These are phyloP conservation scores for Sus scrofa DNA, from an alignment of 2,113 vertebrate species.

Conservation along the genomic window T2T-Sscrofa CM000822.6:10285001-10285500, in stretches of 20 bases:
- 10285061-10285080: neutral
- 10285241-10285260: neutral
- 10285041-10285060: neutral
- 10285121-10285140: neutral
- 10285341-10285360: neutral
- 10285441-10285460: neutral
- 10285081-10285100: neutral
- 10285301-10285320: neutral
- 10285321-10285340: neutral
- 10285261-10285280: too few relatives aligned
- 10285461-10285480: neutral
- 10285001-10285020: neutral
- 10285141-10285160: neutral
- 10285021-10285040: neutral
- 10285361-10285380: neutral
- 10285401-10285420: neutral
- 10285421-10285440: neutral
- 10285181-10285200: neutral
- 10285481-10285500: neutral
- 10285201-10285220: neutral
- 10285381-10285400: neutral
- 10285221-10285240: neutral
- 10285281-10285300: neutral
- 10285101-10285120: neutral
- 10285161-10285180: neutral